Evolutionary conservation across 2,113 vertebrate species (phyloP), one percentile per base, ranked within the genome.

Genomic region (Triplophysa siluroides): DNA sequence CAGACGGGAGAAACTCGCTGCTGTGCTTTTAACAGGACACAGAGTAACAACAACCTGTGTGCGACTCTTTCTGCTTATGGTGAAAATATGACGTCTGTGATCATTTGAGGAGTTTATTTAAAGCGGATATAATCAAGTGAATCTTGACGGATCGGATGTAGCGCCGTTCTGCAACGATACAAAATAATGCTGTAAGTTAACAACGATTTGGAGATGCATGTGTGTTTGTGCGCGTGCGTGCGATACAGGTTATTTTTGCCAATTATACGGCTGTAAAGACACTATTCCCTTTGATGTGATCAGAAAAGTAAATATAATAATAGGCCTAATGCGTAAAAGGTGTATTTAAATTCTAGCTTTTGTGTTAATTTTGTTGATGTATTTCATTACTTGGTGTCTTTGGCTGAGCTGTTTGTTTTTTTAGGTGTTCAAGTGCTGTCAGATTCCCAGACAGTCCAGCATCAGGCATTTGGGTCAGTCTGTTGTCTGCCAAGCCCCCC

Each of bases 101-200:
- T 63, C 60, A 8, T 26, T 1, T 75, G 41, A 75, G 26, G 58
- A 62, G 38, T 58, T 58, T 12, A 26, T 63, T 43, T 24, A 4
- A 75, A 13, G 19, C 12, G 56, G 58, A 47, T 63, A 62, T 29
- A 19, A 13, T 6, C 14, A 8, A 8, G 10, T 21, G 54, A 58
- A 58, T 63, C 38, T 26, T 41, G 38, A 47, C 72, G 41, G 72
- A 75, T 75, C 72, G 21, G 72, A 75, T 75, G 58, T n/a, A 63
- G 50, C 41, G 19, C 8, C 8, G 10, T 33, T 52, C 24, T 54
- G 62, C 60, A 50, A 12, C 11, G 24, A 38, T 52, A 65, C 62
- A 21, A 13, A 43, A 76, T 54, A 19, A 65, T 77, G 75, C 75
- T 65, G 75, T 77, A 77, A 77, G 75, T 77, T 77, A 24, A 23